Conservation (phyloP, 2,113 vertebrate genomes). For the Coreoperca whiteheadi region DNA sequence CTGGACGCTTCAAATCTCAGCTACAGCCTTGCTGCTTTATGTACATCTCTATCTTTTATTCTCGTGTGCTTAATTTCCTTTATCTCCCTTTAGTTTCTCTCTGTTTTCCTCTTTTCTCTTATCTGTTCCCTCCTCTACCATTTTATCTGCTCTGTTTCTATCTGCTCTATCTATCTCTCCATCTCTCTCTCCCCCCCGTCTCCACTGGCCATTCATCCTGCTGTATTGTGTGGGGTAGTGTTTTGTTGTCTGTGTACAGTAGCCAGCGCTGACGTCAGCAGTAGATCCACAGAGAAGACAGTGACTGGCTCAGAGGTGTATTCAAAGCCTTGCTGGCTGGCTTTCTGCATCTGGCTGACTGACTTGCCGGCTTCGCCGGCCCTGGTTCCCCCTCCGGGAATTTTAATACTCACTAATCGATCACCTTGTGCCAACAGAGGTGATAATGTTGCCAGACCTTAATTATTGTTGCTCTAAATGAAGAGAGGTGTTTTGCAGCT, state of each 20-base stretch:
- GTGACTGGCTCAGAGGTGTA: slow-evolving; percentile 12
- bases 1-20: slow-evolving; percentile 51
- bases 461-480: slow-evolving; percentile 80
- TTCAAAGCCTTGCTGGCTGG: slow-evolving; percentile 52
- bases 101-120: slow-evolving; percentile 19
- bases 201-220: slow-evolving; percentile 38
- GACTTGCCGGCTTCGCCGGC: slow-evolving; percentile 62
- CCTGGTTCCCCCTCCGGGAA: slow-evolving; percentile 61
- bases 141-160: slow-evolving; percentile 37
- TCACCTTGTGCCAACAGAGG: slow-evolving; percentile 74
- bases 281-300: slow-evolving; percentile 39
- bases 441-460: slow-evolving; percentile 67
- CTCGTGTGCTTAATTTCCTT: slow-evolving; percentile 25
- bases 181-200: slow-evolving; percentile 18
- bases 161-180: slow-evolving; percentile 26
- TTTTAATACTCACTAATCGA: slow-evolving; percentile 77
- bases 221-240: slow-evolving; percentile 40
- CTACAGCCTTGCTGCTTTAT: slow-evolving; percentile 39
- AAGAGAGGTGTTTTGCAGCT: slow-evolving; percentile 64
- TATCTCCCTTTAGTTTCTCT: slow-evolving; percentile 25
- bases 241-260: slow-evolving; percentile 61
- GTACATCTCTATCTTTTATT: slow-evolving; percentile 51
- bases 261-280: slow-evolving; percentile 65
- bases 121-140: slow-evolving; percentile 19
- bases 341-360: slow-evolving; percentile 56